Percentiles rank a stretch among this genome's conserved stretches.
Evolutionary conservation across 2,797 vertebrate genomes (phyloP).

Genomic region (Sciurus vulgaris): DNA sequence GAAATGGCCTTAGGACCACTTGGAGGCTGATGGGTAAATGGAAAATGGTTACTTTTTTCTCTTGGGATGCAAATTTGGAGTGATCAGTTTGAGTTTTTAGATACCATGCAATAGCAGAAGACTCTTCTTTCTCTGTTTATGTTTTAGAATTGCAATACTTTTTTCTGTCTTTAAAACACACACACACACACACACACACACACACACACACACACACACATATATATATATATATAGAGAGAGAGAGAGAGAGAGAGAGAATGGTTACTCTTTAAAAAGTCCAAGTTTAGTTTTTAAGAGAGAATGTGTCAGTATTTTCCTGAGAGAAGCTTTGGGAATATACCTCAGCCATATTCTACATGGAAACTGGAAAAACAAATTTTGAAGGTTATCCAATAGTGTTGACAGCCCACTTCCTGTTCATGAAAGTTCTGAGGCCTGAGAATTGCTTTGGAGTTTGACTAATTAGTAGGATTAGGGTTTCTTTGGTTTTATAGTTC

Average conservation of each 20-base stretch:
- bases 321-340: neutral
- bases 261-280: too few species aligned
- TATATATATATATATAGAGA: too few species aligned
- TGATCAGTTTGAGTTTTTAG: neutral
- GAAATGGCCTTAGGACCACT: conserved; percentile 18
- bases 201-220: too few species aligned
- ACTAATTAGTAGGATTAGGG: neutral
- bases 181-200: too few species aligned
- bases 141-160: neutral
- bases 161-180: neutral
- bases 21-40: neutral
- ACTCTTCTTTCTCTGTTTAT: neutral
- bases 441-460: neutral
- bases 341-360: neutral
- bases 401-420: neutral
- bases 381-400: neutral
- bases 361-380: neutral
- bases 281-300: neutral
- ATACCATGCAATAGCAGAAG: neutral
- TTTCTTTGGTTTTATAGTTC: conserved; percentile 49
- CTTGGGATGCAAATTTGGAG: neutral
- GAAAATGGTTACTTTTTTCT: neutral
- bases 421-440: neutral
- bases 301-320: neutral
- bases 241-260: too few species aligned